phyloP scores from a whole-genome alignment of 2,888 invertebrate species.

The Galeruca laticollis region DNA sequence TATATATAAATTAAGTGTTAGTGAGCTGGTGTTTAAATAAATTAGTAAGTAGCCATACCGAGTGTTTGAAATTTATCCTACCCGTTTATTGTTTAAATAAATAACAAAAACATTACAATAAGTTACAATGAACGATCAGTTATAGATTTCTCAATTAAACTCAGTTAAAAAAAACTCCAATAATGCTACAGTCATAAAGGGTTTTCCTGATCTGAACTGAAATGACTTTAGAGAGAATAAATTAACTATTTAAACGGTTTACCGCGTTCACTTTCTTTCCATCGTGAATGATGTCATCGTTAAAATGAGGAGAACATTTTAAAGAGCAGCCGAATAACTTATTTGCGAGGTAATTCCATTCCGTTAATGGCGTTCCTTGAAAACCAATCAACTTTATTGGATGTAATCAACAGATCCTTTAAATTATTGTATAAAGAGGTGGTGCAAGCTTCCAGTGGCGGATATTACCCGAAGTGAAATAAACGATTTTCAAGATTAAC shows the following conservation, averaged over 20 bases:
- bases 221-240: background rate
- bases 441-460: background rate
- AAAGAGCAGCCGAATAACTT: background rate
- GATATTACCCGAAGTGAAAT: background rate
- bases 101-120: no score
- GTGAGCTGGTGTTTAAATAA: no score
- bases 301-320: conserved; percentile 2
- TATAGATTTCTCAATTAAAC: no score
- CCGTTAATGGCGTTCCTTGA: background rate
- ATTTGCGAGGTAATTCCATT: background rate
- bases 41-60: no score
- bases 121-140: no score
- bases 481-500: no score
- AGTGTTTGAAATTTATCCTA: no score
- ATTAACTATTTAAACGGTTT: background rate
- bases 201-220: background rate
- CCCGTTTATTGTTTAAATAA: no score
- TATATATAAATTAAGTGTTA: no score
- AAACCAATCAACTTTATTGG: conserved; percentile 2
- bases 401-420: background rate
- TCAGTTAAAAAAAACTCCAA: no score
- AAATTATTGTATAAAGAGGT: background rate
- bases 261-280: background rate
- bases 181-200: background rate
- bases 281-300: background rate